A percentile compares a stretch with the other conserved stretches of the same genome.
Evolutionary conservation across 2,888 invertebrate genomes (phyloP).

Genomic region (Rhagonycha lutea): DNA sequence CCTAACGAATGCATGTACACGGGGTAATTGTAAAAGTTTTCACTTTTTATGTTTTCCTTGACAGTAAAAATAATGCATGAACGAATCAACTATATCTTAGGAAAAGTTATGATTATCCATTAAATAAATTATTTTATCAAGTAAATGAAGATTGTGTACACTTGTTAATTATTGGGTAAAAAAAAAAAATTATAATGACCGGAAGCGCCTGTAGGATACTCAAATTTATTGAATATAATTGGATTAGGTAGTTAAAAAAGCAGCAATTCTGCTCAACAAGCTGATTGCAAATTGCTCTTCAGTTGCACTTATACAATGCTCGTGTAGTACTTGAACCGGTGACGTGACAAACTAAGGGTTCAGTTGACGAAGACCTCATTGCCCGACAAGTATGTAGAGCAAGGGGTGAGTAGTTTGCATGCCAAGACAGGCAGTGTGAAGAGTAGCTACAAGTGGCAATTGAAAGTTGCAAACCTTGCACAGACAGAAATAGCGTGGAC

Average conservation of each 20-base stretch:
- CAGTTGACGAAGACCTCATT: conserved; percentile 30
- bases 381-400: conserved; percentile 20
- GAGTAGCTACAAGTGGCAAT: conserved; percentile 52
- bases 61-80: not conserved
- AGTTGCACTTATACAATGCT: conserved; percentile 35
- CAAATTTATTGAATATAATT: conserved; percentile 39
- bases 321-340: conserved; percentile 27
- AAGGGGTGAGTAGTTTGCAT: conserved; percentile 37
- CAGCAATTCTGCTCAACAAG: conserved; percentile 46
- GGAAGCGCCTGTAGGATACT: not conserved
- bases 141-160: not conserved
- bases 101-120: not conserved
- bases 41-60: not conserved
- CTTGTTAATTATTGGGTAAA: not conserved
- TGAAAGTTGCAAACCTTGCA: conserved; percentile 52
- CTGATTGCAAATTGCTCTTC: conserved; percentile 47
- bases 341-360: conserved; percentile 35
- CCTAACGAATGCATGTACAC: no score
- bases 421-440: conserved; percentile 35
- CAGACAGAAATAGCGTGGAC: conserved; percentile 22
- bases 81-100: not conserved
- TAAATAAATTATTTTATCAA: not conserved
- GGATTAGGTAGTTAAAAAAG: conserved; percentile 50
- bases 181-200: not conserved
- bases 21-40: not conserved